Base-by-base conservation (phyloP, 1,140 invertebrate genomes). In the Periplaneta americana region DNA sequence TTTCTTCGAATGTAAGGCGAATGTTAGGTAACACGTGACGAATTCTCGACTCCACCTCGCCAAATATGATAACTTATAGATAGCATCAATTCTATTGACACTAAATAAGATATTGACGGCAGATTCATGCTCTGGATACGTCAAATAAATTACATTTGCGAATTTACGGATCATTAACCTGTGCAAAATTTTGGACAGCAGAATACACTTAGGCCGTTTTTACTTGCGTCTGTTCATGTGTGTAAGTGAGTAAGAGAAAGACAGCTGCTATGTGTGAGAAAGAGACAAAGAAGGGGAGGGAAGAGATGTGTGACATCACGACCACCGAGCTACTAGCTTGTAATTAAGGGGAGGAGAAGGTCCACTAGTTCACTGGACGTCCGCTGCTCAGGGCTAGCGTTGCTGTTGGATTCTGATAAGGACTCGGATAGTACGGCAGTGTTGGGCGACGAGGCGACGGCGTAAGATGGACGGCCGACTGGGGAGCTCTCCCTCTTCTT, bases 331-430 rank as follows among this genome's bases (percentile, higher is more conserved):
- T 75, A 34, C 80, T 74, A 75, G 80, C 75, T 80, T 80, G 74
- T 80, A 80, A 80, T 80, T 80, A 80, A 80, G 80, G 80, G 74
- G 36, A 57, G 78, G 35, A 75, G 80, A 80, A 75, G 80, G 80
- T 80, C 80, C 80, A 9, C 32, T 75, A 80, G 80, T 80, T 80
- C 79, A 48, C 13, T 48, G 79, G 79, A 80, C 48, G 37, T 36
- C 48, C 48, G 66, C 48, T 34, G n/a, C 31, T 28, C 28, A 75
- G 74, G 28, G 74, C 74, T n/a, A n/a, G n/a, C n/a, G n/a, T n/a
- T n/a, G n/a, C 48, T 66, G 48, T n/a, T 28, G 48, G 48, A 66
- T 66, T 66, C 48, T 66, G 48, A 66, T 66, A 66, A 66, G 48
- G 22, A 28, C 48, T n/a, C 0, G 8, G 48, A 9, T 28, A 9